A percentile compares a stretch with the other conserved stretches of the same genome.
phyloP scores from a whole-genome alignment of 2,888 invertebrate species.

The Sialis fuliginosa region DNA sequence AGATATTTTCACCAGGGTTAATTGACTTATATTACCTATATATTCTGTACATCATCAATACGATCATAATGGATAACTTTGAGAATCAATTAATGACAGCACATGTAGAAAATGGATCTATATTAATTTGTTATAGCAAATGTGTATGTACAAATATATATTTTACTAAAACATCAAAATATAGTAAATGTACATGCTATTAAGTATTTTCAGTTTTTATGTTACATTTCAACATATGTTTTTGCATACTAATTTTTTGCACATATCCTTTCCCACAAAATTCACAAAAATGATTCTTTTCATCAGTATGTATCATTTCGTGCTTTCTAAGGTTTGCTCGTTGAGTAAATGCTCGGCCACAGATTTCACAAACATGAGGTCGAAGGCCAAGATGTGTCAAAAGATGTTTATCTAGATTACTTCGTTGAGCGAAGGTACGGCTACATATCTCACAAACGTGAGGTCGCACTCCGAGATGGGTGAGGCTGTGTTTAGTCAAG shows the following conservation, averaged over 20 bases:
- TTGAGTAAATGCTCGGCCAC: constrained; percentile 3
- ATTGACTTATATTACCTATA: no score
- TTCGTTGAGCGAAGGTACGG: not conserved
- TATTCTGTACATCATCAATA: no score
- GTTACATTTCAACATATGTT: constrained; percentile 4
- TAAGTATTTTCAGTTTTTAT: no score
- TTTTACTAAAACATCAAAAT: no score
- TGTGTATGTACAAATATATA: no score
- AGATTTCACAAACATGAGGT: not conserved
- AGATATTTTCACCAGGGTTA: no score
- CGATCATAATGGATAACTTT: no score
- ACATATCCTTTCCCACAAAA: constrained; percentile 4
- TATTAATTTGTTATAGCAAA: no score
- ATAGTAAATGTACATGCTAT: no score
- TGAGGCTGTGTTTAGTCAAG: constrained; percentile 3
- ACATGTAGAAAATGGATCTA: no score
- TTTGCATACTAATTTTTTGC: constrained; percentile 4
- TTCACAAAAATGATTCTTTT: constrained; percentile 1
- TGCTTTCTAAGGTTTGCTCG: constrained; percentile 2
- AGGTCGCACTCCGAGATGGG: constrained; percentile 2
- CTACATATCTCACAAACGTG: constrained; percentile 6
- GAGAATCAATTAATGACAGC: no score
- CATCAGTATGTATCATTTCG: not conserved
- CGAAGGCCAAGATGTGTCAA: constrained; percentile 1
- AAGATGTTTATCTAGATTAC: constrained; percentile 2